Base-by-base conservation (phyloP, 2,888 invertebrate species). In the Antheraea yamamai region DNA sequence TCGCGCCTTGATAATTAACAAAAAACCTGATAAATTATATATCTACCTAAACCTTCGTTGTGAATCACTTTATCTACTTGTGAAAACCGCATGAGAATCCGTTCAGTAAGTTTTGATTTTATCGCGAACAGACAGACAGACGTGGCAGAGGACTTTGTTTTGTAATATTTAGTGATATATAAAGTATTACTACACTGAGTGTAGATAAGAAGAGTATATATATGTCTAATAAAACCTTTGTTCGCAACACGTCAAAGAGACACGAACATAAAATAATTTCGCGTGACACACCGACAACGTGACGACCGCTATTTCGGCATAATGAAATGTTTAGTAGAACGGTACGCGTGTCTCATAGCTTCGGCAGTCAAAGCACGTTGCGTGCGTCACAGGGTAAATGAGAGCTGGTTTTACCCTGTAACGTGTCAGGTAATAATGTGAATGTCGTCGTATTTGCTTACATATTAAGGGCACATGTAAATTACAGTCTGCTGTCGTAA, bases 391-490 rank as follows among this genome's bases (percentile, higher is more conserved):
- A 71, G 71, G 55, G 74, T 71, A 39, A 74, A 74, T 74, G 71
- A 71, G 58, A 55, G 18, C 39, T 18, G 39, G n/a, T 70, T 70
- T 39, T 55, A 77, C 73, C 74, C 71, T 73, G 68, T 72, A 47
- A 52, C 52, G 74, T 75, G 76, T 80, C 79, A 84, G 85, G 82
- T 82, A 85, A 86, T 66, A 66, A 66, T 30, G 64, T 16, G 64
- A 66, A 26, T 61, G 23, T 61, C 23, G 61, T 66, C 26, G 26
- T 30, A 30, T 66, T 66, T 66, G 64, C 64, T 66, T 30, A 66
- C 26, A 66, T 30, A 66, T 26, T 66, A 12, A 12, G 61, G 12
- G 10, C 6, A 20, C 20, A n/a, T n/a, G 58, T 8, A 58, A 58
- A 58, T 58, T 52, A 18, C 47, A 47, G 47, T 18, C 18, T 6